phyloP scores from a whole-genome alignment of 2,113 vertebrate species.

The Miniopterus natalensis region DNA sequence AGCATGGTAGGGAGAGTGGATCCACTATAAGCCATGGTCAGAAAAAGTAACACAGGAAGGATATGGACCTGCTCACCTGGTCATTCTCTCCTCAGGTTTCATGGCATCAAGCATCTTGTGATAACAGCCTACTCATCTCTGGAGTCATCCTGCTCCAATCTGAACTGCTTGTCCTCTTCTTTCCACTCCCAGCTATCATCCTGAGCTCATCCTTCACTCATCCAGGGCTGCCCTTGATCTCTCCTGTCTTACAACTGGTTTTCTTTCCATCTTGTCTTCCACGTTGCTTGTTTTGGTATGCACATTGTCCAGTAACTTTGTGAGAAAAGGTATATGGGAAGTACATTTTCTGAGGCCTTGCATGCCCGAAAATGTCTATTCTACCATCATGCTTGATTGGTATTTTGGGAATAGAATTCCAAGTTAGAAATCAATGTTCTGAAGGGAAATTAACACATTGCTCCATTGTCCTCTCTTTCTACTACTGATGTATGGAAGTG shows the following conservation, averaged over 20 bases:
- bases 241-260: not conserved
- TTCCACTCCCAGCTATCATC: not conserved
- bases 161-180: not conserved
- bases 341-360: not conserved
- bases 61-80: not conserved
- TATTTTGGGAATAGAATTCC: not conserved
- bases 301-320: not conserved
- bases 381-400: not conserved
- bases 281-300: not conserved
- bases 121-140: not conserved
- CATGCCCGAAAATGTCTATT: not conserved
- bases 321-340: not conserved
- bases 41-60: not conserved
- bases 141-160: not conserved
- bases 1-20: not conserved
- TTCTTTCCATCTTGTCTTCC: not conserved
- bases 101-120: not conserved
- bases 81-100: not conserved
- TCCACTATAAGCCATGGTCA: not conserved
- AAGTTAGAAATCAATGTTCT: conserved; percentile 50
- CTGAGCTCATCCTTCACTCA: not conserved
- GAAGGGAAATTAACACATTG: not conserved
- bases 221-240: not conserved
- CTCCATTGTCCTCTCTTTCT: conserved; percentile 25
- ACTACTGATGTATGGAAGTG: not conserved